These are phyloP conservation scores for Euura saliciscinereae DNA, from an alignment of 1,140 invertebrate species.

Conservation along the genomic window DNA sequence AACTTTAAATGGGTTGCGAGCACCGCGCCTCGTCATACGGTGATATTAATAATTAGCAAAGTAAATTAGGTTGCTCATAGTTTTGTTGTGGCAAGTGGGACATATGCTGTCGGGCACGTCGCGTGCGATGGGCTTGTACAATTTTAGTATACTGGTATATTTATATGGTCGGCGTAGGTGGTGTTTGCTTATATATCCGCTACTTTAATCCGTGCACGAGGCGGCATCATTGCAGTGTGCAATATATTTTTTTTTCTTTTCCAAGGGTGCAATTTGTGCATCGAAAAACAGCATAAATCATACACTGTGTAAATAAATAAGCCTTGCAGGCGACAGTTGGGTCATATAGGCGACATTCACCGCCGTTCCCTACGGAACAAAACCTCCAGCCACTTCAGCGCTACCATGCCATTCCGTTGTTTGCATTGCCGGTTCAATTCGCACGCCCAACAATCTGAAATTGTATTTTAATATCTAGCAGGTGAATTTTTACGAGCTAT, in stretches of 20 bases:
- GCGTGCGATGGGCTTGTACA: neutral
- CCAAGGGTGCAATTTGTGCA: neutral
- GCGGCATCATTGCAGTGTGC: neutral
- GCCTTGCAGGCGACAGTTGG: conserved; percentile 26
- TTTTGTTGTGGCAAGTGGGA: neutral
- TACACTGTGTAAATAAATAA: conserved; percentile 29
- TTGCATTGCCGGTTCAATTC: neutral
- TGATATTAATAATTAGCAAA: no score
- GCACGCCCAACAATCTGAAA: neutral
- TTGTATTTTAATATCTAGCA: conserved; percentile 7
- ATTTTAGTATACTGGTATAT: neutral
- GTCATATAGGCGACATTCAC: neutral
- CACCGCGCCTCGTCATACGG: no score
- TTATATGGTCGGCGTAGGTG: neutral
- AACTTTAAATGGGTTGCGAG: no score
- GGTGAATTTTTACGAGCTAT: neutral
- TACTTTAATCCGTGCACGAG: neutral
- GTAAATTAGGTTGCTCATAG: neutral
- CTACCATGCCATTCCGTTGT: neutral
- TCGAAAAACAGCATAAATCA: neutral
- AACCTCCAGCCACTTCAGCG: neutral
- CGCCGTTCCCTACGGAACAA: neutral
- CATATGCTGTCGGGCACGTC: neutral
- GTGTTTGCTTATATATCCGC: neutral
- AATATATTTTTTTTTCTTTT: neutral